phyloP scores from a whole-genome alignment of 2,113 vertebrate species.

The Lophura nycthemera region DNA sequence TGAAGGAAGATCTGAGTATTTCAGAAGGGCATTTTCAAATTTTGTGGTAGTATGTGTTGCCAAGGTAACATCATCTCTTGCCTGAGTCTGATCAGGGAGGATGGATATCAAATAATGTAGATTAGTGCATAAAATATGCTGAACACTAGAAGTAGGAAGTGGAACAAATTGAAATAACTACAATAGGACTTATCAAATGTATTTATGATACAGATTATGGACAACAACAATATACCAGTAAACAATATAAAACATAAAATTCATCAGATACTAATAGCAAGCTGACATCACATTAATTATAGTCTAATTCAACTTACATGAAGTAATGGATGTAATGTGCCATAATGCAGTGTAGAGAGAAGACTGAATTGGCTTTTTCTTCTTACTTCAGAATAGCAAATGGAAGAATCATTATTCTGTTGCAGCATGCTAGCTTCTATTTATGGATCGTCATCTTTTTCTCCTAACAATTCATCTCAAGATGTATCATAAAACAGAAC shows the following conservation, averaged over 20 bases:
- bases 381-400: conserved; percentile 31
- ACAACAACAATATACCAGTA: neutral
- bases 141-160: neutral
- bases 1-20: neutral
- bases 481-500: neutral
- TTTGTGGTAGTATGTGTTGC: neutral
- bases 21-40: neutral
- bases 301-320: conserved; percentile 2
- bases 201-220: neutral
- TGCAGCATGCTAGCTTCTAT: neutral
- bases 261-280: neutral
- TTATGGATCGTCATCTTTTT: conserved; percentile 14
- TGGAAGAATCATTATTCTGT: conserved; percentile 12
- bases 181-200: neutral
- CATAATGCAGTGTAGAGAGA: neutral
- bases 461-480: neutral
- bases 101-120: neutral
- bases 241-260: conserved; percentile 22
- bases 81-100: neutral
- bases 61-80: neutral
- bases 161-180: neutral
- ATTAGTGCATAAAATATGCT: neutral
- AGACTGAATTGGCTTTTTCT: conserved; percentile 18
- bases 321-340: conserved; percentile 1
- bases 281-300: neutral